Conservation (phyloP, 2,113 vertebrate genomes). For the Myxocyprinus asiaticus region DNA sequence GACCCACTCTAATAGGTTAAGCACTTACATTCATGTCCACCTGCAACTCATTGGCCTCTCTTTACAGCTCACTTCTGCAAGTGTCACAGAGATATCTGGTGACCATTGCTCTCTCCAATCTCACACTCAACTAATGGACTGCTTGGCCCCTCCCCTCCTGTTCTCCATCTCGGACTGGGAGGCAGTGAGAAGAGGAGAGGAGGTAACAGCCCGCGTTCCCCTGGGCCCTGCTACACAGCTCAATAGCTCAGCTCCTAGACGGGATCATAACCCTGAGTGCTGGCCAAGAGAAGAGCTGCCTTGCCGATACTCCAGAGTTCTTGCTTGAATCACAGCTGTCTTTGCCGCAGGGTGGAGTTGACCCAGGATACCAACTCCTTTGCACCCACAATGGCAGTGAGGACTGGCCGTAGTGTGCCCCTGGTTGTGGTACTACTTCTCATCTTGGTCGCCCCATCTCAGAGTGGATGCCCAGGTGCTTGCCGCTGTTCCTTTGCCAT, state of each 20-base stretch:
- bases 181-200: conserved; percentile 57
- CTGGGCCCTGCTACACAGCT: conserved; percentile 71
- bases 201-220: conserved; percentile 76
- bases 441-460: conserved; percentile 52
- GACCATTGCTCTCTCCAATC: conserved; percentile 62
- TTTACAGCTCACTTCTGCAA: conserved; percentile 31
- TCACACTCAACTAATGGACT: conserved; percentile 65
- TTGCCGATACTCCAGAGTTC: not conserved
- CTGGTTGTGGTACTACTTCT: conserved; percentile 50
- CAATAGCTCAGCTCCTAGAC: conserved; percentile 66
- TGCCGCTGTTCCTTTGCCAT: conserved; percentile 74
- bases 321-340: not conserved
- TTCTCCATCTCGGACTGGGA: conserved; percentile 65
- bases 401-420: conserved; percentile 47
- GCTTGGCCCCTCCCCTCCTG: conserved; percentile 71
- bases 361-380: conserved; percentile 28
- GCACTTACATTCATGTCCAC: conserved; percentile 51
- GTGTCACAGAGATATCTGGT: conserved; percentile 71
- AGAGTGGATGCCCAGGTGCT: conserved; percentile 66
- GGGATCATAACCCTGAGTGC: conserved; percentile 60
- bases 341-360: conserved; percentile 5
- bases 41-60: conserved; percentile 45
- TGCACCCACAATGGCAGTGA: conserved; percentile 56
- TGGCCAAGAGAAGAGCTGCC: conserved; percentile 52
- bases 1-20: conserved; percentile 35